Percentiles rank a stretch among this genome's conserved stretches.
Conservation (phyloP, 1,140 invertebrate genomes). For the Coenobita brevimanus region DNA sequence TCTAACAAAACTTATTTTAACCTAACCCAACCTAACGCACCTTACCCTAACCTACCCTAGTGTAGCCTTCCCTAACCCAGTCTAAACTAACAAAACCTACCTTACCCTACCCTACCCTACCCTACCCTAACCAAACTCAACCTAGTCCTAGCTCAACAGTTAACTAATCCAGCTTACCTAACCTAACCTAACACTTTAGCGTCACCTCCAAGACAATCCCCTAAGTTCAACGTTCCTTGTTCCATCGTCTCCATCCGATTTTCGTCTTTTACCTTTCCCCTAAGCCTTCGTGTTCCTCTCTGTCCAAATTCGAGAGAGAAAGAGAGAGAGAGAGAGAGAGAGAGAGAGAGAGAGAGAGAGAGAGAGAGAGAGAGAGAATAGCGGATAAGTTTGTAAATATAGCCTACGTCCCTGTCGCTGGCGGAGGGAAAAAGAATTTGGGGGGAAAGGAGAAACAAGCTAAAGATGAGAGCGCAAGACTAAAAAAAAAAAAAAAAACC, state of each 20-base stretch:
- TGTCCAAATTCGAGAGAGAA: not conserved
- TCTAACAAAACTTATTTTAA: not conserved
- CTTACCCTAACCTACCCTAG: not conserved
- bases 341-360: too few species aligned
- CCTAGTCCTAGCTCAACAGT: too few species aligned
- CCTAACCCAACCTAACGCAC: conserved; percentile 1
- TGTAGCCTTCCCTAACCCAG: not conserved
- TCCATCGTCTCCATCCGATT: not conserved
- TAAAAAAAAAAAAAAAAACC: not conserved
- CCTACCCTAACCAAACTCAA: too few species aligned
- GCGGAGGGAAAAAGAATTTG: not conserved
- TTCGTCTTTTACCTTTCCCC: not conserved
- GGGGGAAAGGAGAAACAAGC: not conserved
- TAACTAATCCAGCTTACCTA: too few species aligned
- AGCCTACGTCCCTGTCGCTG: too few species aligned
- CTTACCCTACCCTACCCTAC: not conserved
- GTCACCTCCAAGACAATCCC: too few species aligned
- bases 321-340: not conserved
- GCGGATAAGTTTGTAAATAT: too few species aligned
- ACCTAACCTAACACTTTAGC: too few species aligned
- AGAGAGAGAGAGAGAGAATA: too few species aligned
- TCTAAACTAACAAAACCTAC: not conserved
- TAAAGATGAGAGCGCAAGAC: not conserved
- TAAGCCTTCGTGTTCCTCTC: not conserved
- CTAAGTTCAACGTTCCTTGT: not conserved